Conservation (phyloP, 2,113 vertebrate species). For the Chamaetylas fuelleborni region DNA sequence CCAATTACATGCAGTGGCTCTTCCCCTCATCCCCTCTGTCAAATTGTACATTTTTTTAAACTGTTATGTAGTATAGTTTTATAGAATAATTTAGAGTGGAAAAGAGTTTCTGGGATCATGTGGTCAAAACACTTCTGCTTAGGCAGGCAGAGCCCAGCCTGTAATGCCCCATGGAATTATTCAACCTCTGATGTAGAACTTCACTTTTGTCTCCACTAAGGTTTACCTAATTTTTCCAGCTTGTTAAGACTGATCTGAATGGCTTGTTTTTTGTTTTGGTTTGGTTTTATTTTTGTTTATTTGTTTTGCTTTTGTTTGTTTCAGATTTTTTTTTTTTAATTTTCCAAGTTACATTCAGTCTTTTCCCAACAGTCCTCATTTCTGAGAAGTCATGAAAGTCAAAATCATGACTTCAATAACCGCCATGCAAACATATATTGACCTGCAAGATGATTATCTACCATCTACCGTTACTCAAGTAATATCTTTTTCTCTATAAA, state of each 20-base stretch:
- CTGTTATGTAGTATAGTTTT: neutral
- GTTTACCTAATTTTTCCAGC: neutral
- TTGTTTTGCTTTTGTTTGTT: neutral
- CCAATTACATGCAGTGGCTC: neutral
- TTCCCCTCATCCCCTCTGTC: neutral
- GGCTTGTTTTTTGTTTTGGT: fast-evolving
- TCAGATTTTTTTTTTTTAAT: neutral
- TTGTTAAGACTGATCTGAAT: neutral
- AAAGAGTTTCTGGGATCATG: neutral
- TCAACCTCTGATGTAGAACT: neutral
- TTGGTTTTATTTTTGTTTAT: no score
- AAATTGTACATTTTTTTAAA: neutral
- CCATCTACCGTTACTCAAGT: neutral
- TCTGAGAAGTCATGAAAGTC: neutral
- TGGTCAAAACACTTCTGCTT: neutral
- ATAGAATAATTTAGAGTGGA: neutral
- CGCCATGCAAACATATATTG: neutral
- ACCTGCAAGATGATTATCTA: neutral
- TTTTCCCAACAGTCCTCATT: neutral
- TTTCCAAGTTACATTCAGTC: neutral
- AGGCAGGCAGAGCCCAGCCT: neutral
- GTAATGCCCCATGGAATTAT: neutral
- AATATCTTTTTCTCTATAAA: neutral
- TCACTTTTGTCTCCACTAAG: neutral
- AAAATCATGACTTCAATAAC: neutral